A percentile compares a stretch with the other conserved stretches of the same genome.
Evolutionary conservation across 30 jellyfish, hydroid and myxozoan species (phyloP).

Genomic region (Aurelia aurita complex sp. Pacific): DNA sequence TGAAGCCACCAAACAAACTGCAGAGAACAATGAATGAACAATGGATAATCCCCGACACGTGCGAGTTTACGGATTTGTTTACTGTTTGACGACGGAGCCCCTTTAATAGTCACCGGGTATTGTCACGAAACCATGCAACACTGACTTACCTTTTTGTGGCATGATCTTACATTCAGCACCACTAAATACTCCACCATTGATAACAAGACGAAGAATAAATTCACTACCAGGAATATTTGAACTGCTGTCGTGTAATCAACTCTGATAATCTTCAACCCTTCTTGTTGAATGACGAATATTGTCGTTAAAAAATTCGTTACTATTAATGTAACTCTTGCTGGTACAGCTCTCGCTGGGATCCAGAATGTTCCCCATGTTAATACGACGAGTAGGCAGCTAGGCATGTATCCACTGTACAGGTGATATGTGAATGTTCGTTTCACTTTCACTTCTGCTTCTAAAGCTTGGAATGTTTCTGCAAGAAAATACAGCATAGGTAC

Average conservation of each 20-base stretch:
- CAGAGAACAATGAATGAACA: too few species aligned
- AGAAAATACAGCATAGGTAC: background rate
- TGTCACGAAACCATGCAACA: too few species aligned
- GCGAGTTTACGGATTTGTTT: too few species aligned
- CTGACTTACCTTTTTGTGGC: conserved; percentile 11
- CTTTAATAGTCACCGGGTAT: too few species aligned
- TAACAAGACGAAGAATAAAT: conserved; percentile 44
- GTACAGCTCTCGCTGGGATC: conserved; percentile 80
- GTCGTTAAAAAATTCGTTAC: conserved; percentile 72
- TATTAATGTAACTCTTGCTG: conserved; percentile 75
- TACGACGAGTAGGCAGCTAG: conserved; percentile 48
- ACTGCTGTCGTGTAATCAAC: conserved; percentile 78
- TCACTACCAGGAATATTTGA: conserved; percentile 43
- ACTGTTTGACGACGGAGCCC: too few species aligned
- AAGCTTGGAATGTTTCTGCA: conserved; percentile 29
- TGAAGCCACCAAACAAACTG: too few species aligned
- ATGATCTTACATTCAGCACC: conserved; percentile 24
- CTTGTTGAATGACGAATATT: conserved; percentile 55
- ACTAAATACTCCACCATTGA: conserved; percentile 68
- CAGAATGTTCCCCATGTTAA: conserved; percentile 76
- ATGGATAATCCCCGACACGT: too few species aligned
- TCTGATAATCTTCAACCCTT: conserved; percentile 47
- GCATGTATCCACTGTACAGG: conserved; percentile 54
- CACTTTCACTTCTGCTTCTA: conserved; percentile 22
- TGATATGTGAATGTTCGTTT: conserved; percentile 55